Conservation (phyloP, 2,113 vertebrate species). For the Meles meles region DNA sequence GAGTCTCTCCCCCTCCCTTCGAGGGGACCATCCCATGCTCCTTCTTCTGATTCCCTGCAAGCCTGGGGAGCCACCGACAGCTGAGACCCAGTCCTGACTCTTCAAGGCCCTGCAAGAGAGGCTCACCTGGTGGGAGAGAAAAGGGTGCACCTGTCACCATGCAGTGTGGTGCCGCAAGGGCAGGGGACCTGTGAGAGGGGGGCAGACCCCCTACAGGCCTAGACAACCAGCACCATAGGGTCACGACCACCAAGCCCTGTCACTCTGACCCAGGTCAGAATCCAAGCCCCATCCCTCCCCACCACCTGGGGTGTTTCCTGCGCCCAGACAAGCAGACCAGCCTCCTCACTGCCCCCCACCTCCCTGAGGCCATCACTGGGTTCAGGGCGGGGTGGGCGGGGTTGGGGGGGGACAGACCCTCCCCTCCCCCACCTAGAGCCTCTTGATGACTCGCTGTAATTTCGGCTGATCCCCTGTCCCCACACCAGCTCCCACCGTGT, state of each 20-base stretch:
- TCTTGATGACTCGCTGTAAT: not conserved
- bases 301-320: not conserved
- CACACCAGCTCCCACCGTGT: accelerated
- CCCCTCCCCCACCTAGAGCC: not conserved
- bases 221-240: not conserved
- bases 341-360: not conserved
- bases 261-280: not conserved
- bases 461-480: not conserved
- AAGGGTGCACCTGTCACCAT: not conserved
- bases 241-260: not conserved
- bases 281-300: not conserved
- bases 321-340: not conserved
- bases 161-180: not conserved
- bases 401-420: not conserved
- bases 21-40: not conserved
- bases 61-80: not conserved
- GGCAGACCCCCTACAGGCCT: not conserved
- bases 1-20: not conserved
- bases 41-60: not conserved
- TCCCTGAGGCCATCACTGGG: not conserved
- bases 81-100: not conserved
- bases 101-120: not conserved
- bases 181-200: not conserved
- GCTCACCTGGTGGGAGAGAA: not conserved
- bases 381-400: accelerated